These are phyloP conservation scores for roundworm (Caenorhabditis elegans) DNA, from an alignment of 1,140 invertebrate species.

Conservation along the genomic window DNA sequence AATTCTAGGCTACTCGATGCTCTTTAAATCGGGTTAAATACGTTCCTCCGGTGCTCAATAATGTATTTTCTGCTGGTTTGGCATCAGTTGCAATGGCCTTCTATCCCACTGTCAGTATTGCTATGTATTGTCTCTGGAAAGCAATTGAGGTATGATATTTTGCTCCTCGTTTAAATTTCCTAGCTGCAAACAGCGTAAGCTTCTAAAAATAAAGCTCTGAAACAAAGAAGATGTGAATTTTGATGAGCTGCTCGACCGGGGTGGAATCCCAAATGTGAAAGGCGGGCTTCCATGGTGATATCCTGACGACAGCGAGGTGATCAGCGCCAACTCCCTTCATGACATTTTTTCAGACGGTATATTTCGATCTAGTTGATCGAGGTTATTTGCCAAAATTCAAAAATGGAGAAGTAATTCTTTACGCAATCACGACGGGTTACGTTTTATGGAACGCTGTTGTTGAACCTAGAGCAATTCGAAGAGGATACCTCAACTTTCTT, in stretches of 20 bases:
- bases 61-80: constrained; percentile 33
- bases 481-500: constrained; percentile 59
- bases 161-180: not conserved
- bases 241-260: not conserved
- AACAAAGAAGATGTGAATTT: not conserved
- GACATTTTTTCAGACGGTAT: constrained; percentile 52
- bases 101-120: constrained; percentile 56
- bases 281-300: not conserved
- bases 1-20: constrained; percentile 45
- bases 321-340: not conserved
- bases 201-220: not conserved
- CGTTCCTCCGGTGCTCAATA: constrained; percentile 28
- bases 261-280: not conserved
- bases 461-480: constrained; percentile 60
- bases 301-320: not conserved
- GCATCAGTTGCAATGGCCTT: constrained; percentile 46
- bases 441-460: constrained; percentile 55
- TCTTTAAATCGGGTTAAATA: constrained; percentile 39
- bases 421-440: constrained; percentile 57
- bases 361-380: constrained; percentile 52
- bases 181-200: not conserved
- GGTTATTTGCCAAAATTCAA: constrained; percentile 54
- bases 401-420: constrained; percentile 57
- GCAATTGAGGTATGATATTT: constrained; percentile 55
- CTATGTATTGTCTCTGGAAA: constrained; percentile 64